Base-by-base conservation (phyloP, 2,113 vertebrate species). In the Cygnus atratus region DNA sequence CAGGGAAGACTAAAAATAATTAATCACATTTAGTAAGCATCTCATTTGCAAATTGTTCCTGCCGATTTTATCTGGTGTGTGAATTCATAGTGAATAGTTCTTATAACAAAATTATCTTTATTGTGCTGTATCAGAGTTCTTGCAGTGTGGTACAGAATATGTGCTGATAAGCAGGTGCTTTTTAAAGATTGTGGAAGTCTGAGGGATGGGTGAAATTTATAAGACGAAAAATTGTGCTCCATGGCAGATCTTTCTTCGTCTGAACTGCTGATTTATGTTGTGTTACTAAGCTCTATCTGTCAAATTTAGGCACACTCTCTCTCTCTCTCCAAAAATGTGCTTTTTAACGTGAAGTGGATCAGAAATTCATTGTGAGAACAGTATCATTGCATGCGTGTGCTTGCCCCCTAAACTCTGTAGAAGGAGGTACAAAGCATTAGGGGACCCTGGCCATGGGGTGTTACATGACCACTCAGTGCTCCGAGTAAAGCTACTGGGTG, bases 81-180 rank as follows among this genome's bases (percentile, higher is more conserved):
- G 11, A 93, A 84, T 90, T 93, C 10, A 35, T 92, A 88, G 77
- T 83, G 54, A 92, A 55, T 57, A 78, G 22, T 46, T 79, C n/a
- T 41, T 77, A 20, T 80, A 78, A 78, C 10, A 80, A 76, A 92
- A 70, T 78, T 73, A 77, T 86, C 46, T 63, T 58, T 72, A 31
- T 58, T 86, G 18, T 74, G 58, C 73, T 61, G 11, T 84, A 88
- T 92, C 66, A 76, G 85, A 79, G 16, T 13, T 29, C 61, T 90
- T 71, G 26, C 35, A 74, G n/a, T 26, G 48, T 74, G 55, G 19
- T 80, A 39, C 50, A 74, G 50, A 67, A 19, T 12, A 20, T 39
- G 35, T 59, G 52, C 43, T 90, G 88, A 86, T 92, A 96, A 92
- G 48, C 87, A 95, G 85, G 83, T 93, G 75, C 55, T 86, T 87